A percentile compares a stretch with the other conserved stretches of the same genome.
Evolutionary conservation across 2,797 vertebrate genomes (phyloP).

Genomic region (Falco biarmicus): DNA sequence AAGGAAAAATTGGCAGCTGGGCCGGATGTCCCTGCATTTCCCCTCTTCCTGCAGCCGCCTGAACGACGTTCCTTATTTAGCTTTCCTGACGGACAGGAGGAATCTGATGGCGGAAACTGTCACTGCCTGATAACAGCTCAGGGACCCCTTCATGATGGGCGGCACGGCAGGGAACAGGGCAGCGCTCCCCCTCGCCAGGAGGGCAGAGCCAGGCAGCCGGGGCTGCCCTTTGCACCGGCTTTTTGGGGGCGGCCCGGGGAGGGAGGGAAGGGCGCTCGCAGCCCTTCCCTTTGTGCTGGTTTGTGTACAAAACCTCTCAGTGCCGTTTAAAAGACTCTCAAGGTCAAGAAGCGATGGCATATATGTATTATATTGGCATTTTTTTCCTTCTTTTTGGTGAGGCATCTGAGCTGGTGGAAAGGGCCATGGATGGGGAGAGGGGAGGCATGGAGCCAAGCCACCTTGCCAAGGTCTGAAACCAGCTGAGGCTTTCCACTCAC

Average conservation of each 20-base stretch:
- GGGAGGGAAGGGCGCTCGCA: neutral
- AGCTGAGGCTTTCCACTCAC: neutral
- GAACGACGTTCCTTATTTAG: constrained; percentile 83
- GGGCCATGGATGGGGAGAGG: neutral
- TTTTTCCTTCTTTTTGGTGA: neutral
- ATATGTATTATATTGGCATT: neutral
- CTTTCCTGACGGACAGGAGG: constrained; percentile 79
- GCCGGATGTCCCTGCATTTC: constrained; percentile 84
- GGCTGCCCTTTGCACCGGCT: constrained; percentile 3
- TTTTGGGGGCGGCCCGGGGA: rapidly evolving
- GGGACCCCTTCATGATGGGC: constrained; percentile 72
- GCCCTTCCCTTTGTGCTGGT: neutral
- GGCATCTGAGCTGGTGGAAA: neutral
- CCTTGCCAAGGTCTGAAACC: neutral
- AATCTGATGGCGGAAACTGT: constrained; percentile 81
- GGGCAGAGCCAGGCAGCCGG: neutral
- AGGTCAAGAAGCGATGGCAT: neutral
- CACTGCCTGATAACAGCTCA: constrained; percentile 80
- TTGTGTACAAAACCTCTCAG: neutral
- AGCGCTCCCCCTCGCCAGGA: neutral
- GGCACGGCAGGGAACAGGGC: constrained; percentile 51
- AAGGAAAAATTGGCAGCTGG: constrained; percentile 84
- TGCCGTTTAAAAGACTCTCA: neutral
- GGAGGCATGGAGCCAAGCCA: neutral
- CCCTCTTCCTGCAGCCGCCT: constrained; percentile 81